These are phyloP conservation scores for Sus cebifrons DNA, from an alignment of 2,797 vertebrate species.

Conservation along the genomic window DNA sequence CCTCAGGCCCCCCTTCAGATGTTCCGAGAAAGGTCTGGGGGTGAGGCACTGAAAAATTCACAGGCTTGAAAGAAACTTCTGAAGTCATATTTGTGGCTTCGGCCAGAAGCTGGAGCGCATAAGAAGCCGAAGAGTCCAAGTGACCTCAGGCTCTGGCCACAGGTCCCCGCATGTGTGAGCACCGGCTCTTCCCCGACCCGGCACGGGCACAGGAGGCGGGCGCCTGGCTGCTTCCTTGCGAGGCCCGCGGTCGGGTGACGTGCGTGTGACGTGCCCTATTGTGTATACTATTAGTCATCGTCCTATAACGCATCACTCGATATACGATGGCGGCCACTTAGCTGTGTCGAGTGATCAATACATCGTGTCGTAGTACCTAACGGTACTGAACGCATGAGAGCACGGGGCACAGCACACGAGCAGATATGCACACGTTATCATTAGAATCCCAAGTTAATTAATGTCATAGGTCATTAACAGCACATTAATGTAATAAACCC, in stretches of 20 bases:
- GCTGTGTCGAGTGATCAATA: not conserved
- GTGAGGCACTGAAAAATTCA: not conserved
- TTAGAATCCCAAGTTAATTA: rapidly evolving
- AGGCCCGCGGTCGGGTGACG: rapidly evolving
- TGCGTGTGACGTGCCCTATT: too few species aligned
- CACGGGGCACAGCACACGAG: too few species aligned
- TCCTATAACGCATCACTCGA: too few species aligned
- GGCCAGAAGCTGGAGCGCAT: not conserved
- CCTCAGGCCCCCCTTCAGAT: not conserved
- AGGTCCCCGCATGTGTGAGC: not conserved
- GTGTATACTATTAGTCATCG: rapidly evolving
- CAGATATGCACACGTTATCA: not conserved
- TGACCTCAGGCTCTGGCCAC: not conserved
- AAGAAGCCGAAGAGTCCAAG: not conserved
- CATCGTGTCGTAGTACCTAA: too few species aligned
- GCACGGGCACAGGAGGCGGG: not conserved
- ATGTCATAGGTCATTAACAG: rapidly evolving
- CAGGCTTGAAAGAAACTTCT: constrained; percentile 9
- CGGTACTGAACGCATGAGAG: too few species aligned
- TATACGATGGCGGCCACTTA: too few species aligned
- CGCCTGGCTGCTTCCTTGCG: not conserved
- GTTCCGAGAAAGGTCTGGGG: not conserved
- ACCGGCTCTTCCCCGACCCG: not conserved
- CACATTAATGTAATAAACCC: not conserved
- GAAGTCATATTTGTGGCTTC: not conserved